Percentiles rank a stretch among this genome's conserved stretches.
These are phyloP conservation scores for Oryzias dopingdopingensis DNA, from an alignment of 2,797 vertebrate species.

Conservation along the genomic window DNA sequence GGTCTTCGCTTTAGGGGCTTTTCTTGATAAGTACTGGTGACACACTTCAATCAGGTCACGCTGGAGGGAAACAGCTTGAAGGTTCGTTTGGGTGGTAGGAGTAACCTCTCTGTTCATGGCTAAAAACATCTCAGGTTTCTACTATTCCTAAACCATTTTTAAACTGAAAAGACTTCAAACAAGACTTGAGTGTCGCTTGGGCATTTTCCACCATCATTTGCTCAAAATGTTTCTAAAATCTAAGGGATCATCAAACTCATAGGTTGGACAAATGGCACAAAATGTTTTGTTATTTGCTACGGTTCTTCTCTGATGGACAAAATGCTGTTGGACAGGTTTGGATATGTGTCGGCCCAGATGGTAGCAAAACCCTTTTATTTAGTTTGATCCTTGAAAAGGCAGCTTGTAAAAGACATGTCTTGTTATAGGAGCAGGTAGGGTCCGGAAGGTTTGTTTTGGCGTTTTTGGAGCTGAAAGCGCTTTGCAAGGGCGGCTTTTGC, in stretches of 20 bases:
- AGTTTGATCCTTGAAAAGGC: slow-evolving; percentile 8
- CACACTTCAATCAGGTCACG: too few species aligned
- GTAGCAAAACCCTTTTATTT: background rate
- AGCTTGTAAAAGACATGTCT: slow-evolving; percentile 6
- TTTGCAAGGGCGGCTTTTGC: background rate
- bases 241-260: background rate
- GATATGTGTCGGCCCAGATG: background rate
- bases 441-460: background rate
- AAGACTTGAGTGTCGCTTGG: too few species aligned
- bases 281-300: background rate
- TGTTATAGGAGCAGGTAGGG: slow-evolving; percentile 19
- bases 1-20: too few species aligned
- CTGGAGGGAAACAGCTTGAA: too few species aligned
- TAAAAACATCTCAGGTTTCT: too few species aligned
- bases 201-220: too few species aligned
- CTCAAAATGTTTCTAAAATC: background rate
- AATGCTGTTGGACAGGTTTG: background rate
- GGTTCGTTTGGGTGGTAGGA: too few species aligned
- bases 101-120: too few species aligned
- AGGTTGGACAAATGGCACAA: background rate
- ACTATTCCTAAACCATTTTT: too few species aligned
- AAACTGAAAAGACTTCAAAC: too few species aligned
- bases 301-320: background rate
- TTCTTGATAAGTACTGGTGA: too few species aligned
- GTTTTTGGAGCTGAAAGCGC: too few species aligned